Conservation (phyloP, 2,797 vertebrate species). For the Pseudochirops cupreus region DNA sequence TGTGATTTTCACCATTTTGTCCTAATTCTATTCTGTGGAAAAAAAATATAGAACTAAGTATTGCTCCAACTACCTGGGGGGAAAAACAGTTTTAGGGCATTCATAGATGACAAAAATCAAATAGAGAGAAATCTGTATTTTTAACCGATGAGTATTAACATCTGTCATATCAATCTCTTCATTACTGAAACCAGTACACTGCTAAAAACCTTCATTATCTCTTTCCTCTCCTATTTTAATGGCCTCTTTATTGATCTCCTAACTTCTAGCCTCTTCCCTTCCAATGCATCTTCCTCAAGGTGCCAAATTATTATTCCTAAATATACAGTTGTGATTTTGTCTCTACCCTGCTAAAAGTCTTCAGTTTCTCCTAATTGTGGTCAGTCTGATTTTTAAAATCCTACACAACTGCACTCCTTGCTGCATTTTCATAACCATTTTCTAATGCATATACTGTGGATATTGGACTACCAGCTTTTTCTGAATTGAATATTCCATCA, state of each 20-base stretch:
- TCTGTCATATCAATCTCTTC: not conserved
- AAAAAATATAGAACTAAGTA: too few species aligned
- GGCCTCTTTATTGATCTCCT: not conserved
- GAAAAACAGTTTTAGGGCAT: not conserved
- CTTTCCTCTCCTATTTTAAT: not conserved
- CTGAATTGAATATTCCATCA: not conserved
- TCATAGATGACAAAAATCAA: not conserved
- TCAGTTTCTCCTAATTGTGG: not conserved
- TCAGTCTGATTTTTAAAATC: not conserved
- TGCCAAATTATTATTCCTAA: not conserved
- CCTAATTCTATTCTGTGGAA: too few species aligned
- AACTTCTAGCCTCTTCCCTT: not conserved
- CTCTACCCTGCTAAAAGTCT: not conserved
- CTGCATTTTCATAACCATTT: not conserved
- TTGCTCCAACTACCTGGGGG: too few species aligned
- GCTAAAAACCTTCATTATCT: not conserved
- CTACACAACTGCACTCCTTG: not conserved
- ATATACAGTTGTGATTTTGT: not conserved
- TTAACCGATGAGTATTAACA: not conserved
- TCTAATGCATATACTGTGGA: not conserved
- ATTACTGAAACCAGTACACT: not conserved
- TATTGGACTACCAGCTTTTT: not conserved
- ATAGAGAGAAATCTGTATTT: not conserved
- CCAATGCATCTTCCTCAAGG: not conserved
- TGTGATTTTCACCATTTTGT: too few species aligned